Evolutionary conservation across 2,797 vertebrate genomes (phyloP).

Genomic region (Falco biarmicus): DNA sequence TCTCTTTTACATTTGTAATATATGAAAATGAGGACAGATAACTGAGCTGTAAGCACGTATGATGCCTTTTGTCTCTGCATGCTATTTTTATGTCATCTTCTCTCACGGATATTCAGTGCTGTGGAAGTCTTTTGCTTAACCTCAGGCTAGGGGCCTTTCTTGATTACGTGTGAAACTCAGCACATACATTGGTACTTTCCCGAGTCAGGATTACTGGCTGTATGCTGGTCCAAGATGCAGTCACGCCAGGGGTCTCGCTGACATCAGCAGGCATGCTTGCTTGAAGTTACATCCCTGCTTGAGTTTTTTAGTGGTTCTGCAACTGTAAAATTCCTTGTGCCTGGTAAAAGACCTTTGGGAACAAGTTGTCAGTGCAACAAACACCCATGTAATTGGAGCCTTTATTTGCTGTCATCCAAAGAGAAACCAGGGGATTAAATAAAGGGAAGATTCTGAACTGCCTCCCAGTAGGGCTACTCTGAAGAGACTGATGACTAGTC

Average conservation of each 20-base stretch:
- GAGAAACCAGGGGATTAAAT: background rate
- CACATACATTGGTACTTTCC: accelerated
- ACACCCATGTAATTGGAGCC: background rate
- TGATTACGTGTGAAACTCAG: background rate
- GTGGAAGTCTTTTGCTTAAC: background rate
- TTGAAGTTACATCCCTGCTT: background rate
- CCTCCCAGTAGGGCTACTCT: background rate
- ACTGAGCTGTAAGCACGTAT: background rate
- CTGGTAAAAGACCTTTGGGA: background rate
- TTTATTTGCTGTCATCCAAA: background rate
- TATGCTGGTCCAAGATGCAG: background rate
- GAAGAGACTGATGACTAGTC: background rate
- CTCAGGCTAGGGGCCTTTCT: background rate
- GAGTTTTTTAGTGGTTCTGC: background rate
- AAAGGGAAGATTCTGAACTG: background rate
- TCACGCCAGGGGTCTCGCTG: background rate
- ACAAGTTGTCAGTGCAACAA: background rate
- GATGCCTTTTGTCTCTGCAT: constrained; percentile 1
- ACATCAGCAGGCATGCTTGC: background rate
- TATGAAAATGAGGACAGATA: background rate
- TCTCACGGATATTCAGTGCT: background rate
- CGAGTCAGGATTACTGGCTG: background rate
- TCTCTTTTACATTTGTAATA: background rate
- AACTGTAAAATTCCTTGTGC: background rate
- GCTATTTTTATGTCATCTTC: background rate